A percentile compares a stretch with the other conserved stretches of the same genome.
Conservation (phyloP, 2,888 invertebrate species). For the Macaria notata region DNA sequence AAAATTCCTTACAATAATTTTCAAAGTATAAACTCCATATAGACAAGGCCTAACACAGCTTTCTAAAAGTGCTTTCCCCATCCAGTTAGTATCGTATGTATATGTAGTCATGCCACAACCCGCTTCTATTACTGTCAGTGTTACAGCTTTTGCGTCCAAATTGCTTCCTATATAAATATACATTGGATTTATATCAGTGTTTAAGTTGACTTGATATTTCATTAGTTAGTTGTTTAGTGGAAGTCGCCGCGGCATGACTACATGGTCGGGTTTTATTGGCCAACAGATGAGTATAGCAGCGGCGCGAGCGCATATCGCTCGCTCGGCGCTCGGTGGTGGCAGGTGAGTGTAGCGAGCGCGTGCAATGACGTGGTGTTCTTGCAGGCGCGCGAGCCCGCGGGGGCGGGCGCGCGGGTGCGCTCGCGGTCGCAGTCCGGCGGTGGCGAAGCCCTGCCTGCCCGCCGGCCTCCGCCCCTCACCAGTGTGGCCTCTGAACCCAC, state of each 20-base stretch:
- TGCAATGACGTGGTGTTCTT: slow-evolving; percentile 27
- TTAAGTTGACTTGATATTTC: too few relatives aligned
- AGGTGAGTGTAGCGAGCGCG: slow-evolving; percentile 41
- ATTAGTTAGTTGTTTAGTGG: too few relatives aligned
- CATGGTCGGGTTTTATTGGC: slow-evolving; percentile 49
- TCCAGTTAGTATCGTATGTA: background rate
- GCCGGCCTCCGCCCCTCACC: slow-evolving; percentile 83
- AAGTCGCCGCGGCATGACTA: slow-evolving; percentile 37
- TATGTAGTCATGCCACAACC: slow-evolving; percentile 25
- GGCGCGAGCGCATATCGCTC: slow-evolving; percentile 41
- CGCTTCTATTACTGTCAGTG: slow-evolving; percentile 15
- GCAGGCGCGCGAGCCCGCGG: slow-evolving; percentile 59
- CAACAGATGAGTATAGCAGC: slow-evolving; percentile 53
- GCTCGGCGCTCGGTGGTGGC: slow-evolving; percentile 42
- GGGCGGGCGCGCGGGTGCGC: slow-evolving; percentile 59
- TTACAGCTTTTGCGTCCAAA: too few relatives aligned
- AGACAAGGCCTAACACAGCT: slow-evolving; percentile 1
- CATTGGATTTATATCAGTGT: too few relatives aligned
- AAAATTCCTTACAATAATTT: too few relatives aligned
- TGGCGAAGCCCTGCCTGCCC: slow-evolving; percentile 50
- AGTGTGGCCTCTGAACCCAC: slow-evolving; percentile 90
- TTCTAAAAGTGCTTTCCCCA: background rate
- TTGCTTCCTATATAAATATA: too few relatives aligned
- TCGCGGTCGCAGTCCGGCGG: slow-evolving; percentile 68
- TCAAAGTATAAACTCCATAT: too few relatives aligned